Conservation (phyloP, 2,113 vertebrate genomes). For the Notechis scutatus region DNA sequence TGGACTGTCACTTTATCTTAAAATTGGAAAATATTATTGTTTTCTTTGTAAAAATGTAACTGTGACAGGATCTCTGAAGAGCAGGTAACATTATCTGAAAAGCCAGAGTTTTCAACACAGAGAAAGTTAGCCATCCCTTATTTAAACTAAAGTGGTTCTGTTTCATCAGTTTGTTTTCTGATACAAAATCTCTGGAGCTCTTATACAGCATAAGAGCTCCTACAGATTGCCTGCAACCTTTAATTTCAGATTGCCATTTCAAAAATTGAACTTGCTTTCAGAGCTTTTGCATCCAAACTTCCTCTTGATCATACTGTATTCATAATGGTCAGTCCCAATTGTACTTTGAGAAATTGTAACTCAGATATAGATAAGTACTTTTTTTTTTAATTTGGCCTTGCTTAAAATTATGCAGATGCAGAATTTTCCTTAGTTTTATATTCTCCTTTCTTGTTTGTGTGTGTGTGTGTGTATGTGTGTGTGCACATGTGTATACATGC, state of each 20-base stretch:
- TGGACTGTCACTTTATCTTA: neutral
- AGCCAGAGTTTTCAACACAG: neutral
- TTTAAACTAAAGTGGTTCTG: neutral
- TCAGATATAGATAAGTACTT: conserved; percentile 37
- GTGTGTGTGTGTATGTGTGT: neutral
- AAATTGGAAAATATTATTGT: neutral
- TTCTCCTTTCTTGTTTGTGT: neutral
- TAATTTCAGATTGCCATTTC: neutral
- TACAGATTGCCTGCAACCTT: neutral
- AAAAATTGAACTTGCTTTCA: conserved; percentile 15
- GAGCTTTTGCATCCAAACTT: neutral
- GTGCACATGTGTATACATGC: too few species aligned
- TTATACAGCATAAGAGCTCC: neutral
- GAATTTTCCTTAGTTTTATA: neutral
- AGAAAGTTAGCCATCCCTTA: neutral
- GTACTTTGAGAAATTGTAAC: conserved; percentile 35
- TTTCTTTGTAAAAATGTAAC: neutral
- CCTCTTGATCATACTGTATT: conserved; percentile 16
- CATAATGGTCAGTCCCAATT: conserved; percentile 24
- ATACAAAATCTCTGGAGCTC: neutral
- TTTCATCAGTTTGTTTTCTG: neutral
- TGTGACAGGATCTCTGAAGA: neutral
- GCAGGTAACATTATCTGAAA: neutral
- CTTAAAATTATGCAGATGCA: conserved; percentile 6
- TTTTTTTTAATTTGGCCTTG: neutral